Evolutionary conservation across 2,113 vertebrate genomes (phyloP).

Genomic region (Zosterops borbonicus): DNA sequence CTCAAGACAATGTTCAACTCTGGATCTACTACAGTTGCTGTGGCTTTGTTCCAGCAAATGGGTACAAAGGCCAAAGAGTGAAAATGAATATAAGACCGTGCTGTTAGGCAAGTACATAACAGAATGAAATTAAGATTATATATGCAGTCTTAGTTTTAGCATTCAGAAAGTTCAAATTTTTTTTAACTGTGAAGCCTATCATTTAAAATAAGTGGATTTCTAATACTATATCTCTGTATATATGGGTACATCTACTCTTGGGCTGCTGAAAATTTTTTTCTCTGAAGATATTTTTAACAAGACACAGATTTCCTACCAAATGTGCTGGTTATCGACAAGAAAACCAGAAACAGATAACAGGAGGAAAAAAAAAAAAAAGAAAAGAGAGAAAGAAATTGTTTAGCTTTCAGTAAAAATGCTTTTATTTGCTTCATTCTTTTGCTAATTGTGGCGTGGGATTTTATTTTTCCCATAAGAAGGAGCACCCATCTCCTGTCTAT

Average conservation of each 20-base stretch:
- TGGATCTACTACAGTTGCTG: neutral
- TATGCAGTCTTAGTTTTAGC: neutral
- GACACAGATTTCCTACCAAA: constrained; percentile 1
- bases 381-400: neutral
- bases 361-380: accelerated
- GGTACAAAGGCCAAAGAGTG: neutral
- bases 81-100: neutral
- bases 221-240: neutral
- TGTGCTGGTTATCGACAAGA: neutral
- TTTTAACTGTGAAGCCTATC: neutral
- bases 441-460: neutral
- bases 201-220: neutral
- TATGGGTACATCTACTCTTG: neutral
- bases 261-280: neutral
- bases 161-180: neutral
- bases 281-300: constrained; percentile 25
- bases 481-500: neutral
- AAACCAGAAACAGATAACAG: neutral
- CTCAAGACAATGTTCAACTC: neutral
- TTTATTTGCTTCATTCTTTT: neutral
- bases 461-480: neutral
- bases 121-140: neutral
- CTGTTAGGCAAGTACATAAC: neutral
- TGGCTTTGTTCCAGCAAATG: neutral
- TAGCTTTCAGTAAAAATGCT: neutral